These are phyloP conservation scores for Clamator glandarius DNA, from an alignment of 2,797 vertebrate species.

Conservation along the genomic window DNA sequence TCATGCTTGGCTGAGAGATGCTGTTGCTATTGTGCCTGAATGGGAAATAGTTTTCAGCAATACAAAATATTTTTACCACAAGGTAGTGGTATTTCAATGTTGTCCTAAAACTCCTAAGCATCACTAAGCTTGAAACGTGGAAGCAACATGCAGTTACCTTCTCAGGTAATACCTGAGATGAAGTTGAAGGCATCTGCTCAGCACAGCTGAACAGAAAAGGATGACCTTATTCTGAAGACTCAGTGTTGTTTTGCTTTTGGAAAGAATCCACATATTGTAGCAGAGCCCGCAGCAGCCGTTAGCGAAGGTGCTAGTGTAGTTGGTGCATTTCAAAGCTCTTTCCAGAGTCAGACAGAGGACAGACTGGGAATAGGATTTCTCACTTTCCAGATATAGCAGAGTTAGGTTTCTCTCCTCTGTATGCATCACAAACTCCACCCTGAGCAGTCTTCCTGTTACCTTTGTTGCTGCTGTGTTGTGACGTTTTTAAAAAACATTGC, in stretches of 20 bases:
- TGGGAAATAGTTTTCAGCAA: too few relatives aligned
- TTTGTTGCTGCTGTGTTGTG: background rate
- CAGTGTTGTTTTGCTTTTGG: background rate
- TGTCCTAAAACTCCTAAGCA: too few relatives aligned
- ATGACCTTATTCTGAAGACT: background rate
- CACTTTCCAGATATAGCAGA: background rate
- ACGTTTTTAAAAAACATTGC: background rate
- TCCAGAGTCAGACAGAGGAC: background rate
- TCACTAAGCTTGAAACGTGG: too few relatives aligned
- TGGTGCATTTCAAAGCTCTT: background rate
- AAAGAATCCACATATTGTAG: background rate
- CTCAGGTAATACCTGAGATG: background rate
- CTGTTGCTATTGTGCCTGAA: too few relatives aligned
- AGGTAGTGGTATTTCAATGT: too few relatives aligned
- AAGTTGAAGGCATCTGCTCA: background rate
- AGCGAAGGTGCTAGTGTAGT: fast-evolving
- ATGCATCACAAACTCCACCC: background rate
- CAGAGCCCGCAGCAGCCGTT: background rate
- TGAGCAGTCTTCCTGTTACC: background rate
- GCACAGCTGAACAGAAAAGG: background rate
- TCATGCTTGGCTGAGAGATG: too few relatives aligned
- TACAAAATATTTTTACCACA: too few relatives aligned
- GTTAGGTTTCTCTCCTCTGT: background rate
- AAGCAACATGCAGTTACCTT: too few relatives aligned
- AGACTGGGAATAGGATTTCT: background rate